phyloP scores from a whole-genome alignment of 2,113 vertebrate species.

The Egretta garzetta region DNA sequence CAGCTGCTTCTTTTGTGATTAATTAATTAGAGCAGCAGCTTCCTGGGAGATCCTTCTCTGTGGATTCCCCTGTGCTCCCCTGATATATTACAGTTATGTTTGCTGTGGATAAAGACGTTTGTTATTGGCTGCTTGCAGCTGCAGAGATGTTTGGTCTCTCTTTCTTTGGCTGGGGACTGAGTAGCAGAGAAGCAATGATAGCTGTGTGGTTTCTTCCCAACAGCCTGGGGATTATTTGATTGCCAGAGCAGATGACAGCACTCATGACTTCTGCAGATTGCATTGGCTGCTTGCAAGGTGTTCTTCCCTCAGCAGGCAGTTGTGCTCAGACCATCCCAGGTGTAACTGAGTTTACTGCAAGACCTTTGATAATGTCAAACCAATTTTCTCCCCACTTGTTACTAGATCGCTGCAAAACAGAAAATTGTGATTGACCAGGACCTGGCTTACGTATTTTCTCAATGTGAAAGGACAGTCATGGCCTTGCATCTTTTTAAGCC shows the following conservation, averaged over 20 bases:
- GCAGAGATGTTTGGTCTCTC: neutral
- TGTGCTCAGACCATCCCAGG: neutral
- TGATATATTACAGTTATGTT: neutral
- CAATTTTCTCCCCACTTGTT: neutral
- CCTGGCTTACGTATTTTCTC: neutral
- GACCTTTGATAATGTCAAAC: neutral
- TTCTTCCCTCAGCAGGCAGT: neutral
- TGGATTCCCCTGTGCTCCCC: neutral
- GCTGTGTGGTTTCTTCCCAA: neutral
- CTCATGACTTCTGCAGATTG: neutral
- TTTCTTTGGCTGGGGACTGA: neutral
- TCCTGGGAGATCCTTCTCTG: neutral
- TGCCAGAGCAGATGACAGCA: neutral
- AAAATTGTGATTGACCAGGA: neutral
- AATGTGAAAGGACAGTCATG: accelerated
- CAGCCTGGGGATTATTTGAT: neutral
- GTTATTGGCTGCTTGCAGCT: neutral
- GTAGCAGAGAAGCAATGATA: neutral
- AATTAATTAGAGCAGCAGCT: conserved; percentile 27
- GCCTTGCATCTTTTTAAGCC: neutral
- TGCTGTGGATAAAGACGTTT: neutral
- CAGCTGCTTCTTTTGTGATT: neutral
- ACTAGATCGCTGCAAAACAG: neutral
- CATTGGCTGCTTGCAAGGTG: neutral
- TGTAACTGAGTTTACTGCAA: neutral